A percentile compares a stretch with the other conserved stretches of the same genome.
These are phyloP conservation scores for Orgyia antiqua DNA, from an alignment of 2,888 invertebrate genomes.

Conservation along the genomic window DNA sequence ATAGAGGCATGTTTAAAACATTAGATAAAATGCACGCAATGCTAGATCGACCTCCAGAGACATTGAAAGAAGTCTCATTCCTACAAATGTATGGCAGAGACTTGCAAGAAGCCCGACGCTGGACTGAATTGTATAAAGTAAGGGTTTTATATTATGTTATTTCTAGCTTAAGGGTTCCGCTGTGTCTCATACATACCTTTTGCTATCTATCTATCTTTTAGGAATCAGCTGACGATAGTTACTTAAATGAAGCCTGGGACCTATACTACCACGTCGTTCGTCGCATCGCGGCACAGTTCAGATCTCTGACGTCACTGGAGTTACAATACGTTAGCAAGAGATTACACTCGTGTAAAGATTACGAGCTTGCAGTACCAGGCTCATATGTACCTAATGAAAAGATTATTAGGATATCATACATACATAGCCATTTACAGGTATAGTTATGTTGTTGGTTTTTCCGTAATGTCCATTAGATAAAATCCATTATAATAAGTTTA, in stretches of 20 bases:
- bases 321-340: constrained; percentile 97
- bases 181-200: too few relatives aligned
- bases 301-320: constrained; percentile 91
- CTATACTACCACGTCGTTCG: constrained; percentile 98
- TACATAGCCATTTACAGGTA: constrained; percentile 93
- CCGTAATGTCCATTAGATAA: too few relatives aligned
- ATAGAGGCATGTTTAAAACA: constrained; percentile 97
- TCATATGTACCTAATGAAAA: constrained; percentile 96
- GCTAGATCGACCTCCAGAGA: constrained; percentile 95
- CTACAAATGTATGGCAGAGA: constrained; percentile 98
- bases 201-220: constrained; percentile 27
- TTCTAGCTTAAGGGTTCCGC: too few relatives aligned
- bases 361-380: constrained; percentile 97
- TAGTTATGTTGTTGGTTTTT: too few relatives aligned
- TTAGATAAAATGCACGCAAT: constrained; percentile 96
- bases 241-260: constrained; percentile 99
- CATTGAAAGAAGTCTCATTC: constrained; percentile 98
- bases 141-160: neutral
- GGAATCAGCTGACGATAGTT: constrained; percentile 89
- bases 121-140: constrained; percentile 92
- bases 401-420: constrained; percentile 90
- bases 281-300: constrained; percentile 93
- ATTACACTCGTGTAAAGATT: constrained; percentile 89
- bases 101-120: constrained; percentile 94
- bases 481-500: too few relatives aligned